Base-by-base conservation (phyloP, 30 jellyfish, hydroid and myxozoan species). In the Phacellophora camtschatica region DNA sequence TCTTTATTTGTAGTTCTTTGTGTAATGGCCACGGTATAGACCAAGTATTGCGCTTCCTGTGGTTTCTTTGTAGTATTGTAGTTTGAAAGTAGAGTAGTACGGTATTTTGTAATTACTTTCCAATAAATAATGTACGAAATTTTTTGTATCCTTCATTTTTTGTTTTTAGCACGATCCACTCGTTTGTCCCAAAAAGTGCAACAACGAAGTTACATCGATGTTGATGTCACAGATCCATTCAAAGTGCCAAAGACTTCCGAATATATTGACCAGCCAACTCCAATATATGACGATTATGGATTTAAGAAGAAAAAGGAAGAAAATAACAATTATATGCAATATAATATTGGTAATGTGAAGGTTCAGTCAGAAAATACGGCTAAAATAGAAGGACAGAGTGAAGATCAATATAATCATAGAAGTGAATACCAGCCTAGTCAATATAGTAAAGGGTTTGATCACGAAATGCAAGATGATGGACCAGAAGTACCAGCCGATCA, bases 181-280 rank as follows among this genome's bases (percentile, higher is more conserved):
- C n/a, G n/a, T n/a, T n/a, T n/a, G n/a, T n/a, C n/a, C n/a, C n/a
- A 74, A 62, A 81, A 72, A 16, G 95, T 86, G 16, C 71, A 72
- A 9, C 85, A 84, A 51, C 63, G 96, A 42, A 91, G 98, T 68
- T 91, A 91, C 72, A 91, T 91, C n/a, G 98, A 91, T 84, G 85
- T 91, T 23, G 98, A 91, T 55, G 98, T 96, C 2, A 76, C 98
- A 0, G 98, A 91, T 42, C 98, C 98, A 11, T 91, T 91, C 84
- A 91, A 91, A 85, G 98, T 91, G 24, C 98, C 98, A 11, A 84
- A 91, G 45, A 65, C 80, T 53, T 86, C 97, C 15, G 94, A 91
- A 69, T 91, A 91, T 51, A 73, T 91, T n/a, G 98, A 91, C 77
- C 96, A 86, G 24, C 96, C 95, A 2, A 36, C 67, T 3, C 98